A percentile compares a stretch with the other conserved stretches of the same genome.
phyloP scores from a whole-genome alignment of 2,797 vertebrate species.

The Falco berigora region DNA sequence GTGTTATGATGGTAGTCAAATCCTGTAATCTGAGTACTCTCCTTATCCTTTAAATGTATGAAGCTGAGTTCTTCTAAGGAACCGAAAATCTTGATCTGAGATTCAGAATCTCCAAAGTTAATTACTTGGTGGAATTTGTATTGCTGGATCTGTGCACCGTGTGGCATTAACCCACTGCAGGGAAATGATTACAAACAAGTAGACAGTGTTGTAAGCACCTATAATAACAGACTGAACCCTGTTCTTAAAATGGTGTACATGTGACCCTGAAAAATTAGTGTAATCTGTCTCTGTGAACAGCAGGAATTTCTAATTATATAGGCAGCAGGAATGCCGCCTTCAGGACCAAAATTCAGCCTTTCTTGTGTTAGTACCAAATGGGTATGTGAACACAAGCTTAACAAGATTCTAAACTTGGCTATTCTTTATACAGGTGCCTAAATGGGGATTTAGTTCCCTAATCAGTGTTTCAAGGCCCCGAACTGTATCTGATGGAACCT shows the following conservation, averaged over 20 bases:
- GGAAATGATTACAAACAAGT: neutral
- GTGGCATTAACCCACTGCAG: neutral
- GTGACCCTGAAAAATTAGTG: neutral
- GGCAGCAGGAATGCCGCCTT: neutral
- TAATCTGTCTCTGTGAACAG: neutral
- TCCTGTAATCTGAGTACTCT: neutral
- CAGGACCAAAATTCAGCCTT: neutral
- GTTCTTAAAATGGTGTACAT: neutral
- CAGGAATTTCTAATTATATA: neutral
- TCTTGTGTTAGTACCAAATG: neutral
- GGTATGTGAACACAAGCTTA: neutral
- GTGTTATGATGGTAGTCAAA: neutral
- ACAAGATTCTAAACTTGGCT: neutral
- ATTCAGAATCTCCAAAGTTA: neutral
- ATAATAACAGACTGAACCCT: neutral
- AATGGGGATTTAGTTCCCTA: neutral
- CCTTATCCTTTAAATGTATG: neutral
- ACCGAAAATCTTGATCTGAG: neutral
- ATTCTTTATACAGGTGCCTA: neutral
- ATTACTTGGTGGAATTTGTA: neutral
- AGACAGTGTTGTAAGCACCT: neutral
- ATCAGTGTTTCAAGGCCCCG: neutral
- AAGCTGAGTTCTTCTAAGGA: neutral
- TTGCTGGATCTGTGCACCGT: neutral
- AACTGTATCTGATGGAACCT: neutral